phyloP scores from a whole-genome alignment of 2,888 invertebrate genomes.

The Drosophila pseudotalamancana region DNA sequence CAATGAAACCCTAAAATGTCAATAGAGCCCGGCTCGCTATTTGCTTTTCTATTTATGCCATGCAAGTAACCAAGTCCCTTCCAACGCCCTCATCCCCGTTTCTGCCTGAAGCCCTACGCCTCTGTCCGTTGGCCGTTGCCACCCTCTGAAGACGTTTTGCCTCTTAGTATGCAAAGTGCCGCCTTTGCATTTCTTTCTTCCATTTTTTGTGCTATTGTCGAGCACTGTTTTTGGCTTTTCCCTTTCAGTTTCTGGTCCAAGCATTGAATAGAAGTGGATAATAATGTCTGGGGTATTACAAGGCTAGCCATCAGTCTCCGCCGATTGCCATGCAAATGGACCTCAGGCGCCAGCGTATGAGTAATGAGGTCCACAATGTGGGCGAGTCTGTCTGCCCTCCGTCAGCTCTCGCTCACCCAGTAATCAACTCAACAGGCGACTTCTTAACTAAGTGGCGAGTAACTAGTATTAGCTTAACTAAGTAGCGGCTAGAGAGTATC shows the following conservation, averaged over 20 bases:
- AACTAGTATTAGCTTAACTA: background rate
- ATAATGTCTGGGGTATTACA: constrained; percentile 40
- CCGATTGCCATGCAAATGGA: constrained; percentile 28
- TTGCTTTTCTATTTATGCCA: constrained; percentile 66
- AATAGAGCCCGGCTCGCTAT: constrained; percentile 66
- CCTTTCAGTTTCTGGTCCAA: constrained; percentile 32
- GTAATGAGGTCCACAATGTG: constrained; percentile 42
- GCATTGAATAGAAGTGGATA: constrained; percentile 64
- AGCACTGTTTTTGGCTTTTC: constrained; percentile 47
- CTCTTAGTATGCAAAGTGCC: constrained; percentile 75
- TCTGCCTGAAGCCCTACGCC: background rate
- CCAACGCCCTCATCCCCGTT: background rate
- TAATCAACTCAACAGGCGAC: constrained; percentile 7
- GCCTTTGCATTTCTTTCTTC: constrained; percentile 39
- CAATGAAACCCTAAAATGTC: constrained; percentile 78
- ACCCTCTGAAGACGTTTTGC: constrained; percentile 14
- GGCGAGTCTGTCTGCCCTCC: constrained; percentile 24
- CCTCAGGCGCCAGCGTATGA: constrained; percentile 53
- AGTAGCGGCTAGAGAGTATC: background rate
- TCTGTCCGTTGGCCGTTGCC: background rate
- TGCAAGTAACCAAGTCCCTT: background rate
- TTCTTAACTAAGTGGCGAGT: background rate
- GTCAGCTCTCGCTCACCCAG: constrained; percentile 1
- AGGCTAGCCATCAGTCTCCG: constrained; percentile 7
- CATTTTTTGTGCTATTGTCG: constrained; percentile 3